Evolutionary conservation across 2,113 vertebrate species (phyloP).

Genomic region (Brachypteracias leptosomus): DNA sequence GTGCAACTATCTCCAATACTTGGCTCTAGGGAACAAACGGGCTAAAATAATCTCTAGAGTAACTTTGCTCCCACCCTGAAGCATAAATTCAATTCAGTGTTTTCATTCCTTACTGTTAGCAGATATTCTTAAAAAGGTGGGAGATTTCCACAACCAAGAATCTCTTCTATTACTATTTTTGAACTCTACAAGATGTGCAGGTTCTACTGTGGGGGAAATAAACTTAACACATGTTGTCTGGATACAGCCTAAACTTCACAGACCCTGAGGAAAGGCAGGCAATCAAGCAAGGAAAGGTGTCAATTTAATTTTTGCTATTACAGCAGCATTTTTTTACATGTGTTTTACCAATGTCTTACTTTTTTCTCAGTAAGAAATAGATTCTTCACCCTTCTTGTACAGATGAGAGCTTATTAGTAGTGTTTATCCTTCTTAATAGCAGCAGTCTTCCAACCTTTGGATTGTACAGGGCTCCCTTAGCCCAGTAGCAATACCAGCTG

Average conservation of each 20-base stretch:
- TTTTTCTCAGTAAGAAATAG: neutral
- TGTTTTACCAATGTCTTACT: neutral
- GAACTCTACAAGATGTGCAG: neutral
- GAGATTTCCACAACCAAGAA: neutral
- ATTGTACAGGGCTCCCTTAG: neutral
- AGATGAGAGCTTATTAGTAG: neutral
- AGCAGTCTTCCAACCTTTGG: neutral
- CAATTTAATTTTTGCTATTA: neutral
- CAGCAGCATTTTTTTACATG: fast-evolving
- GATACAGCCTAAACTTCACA: neutral
- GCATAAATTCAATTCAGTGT: neutral
- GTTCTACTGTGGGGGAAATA: neutral
- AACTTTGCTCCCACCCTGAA: neutral
- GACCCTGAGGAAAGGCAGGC: neutral
- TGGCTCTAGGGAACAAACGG: neutral
- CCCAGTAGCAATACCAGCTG: neutral
- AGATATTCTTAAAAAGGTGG: neutral
- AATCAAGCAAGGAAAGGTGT: neutral
- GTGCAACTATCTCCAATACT: neutral
- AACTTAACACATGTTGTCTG: neutral
- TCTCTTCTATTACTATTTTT: neutral
- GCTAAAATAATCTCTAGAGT: neutral
- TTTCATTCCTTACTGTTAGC: neutral
- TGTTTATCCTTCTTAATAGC: neutral
- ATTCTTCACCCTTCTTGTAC: neutral